A percentile compares a stretch with the other conserved stretches of the same genome.
Evolutionary conservation across 2,797 vertebrate species (phyloP).

Genomic region (Cichlasoma orientale): DNA sequence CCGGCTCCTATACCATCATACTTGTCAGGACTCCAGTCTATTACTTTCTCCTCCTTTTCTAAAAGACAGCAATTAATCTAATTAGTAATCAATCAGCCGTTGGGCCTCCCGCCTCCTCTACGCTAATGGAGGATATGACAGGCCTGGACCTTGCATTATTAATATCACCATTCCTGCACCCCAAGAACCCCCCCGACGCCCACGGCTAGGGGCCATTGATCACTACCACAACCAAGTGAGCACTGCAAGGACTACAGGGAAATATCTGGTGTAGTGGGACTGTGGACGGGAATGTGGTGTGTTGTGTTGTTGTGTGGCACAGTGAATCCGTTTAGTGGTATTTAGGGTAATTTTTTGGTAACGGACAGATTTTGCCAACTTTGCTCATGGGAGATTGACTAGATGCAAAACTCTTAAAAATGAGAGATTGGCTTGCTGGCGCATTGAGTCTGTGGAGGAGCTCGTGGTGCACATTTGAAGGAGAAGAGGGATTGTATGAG

Average conservation of each 20-base stretch:
- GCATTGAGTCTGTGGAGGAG: conserved; percentile 14
- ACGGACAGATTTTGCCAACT: conserved; percentile 3
- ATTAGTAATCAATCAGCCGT: conserved; percentile 84
- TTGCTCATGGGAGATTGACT: background rate
- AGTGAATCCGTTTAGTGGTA: conserved; percentile 24
- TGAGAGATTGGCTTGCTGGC: conserved; percentile 10
- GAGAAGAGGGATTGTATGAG: conserved; percentile 45
- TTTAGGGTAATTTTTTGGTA: conserved; percentile 10
- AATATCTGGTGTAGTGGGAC: conserved; percentile 35
- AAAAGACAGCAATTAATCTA: conserved; percentile 81
- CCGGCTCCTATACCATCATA: conserved; percentile 12
- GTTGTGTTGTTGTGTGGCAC: conserved; percentile 10
- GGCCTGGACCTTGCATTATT: conserved; percentile 81
- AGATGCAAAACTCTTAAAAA: conserved; percentile 17
- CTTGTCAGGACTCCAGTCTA: conserved; percentile 45
- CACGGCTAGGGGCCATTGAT: conserved; percentile 78
- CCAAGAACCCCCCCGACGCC: conserved; percentile 29
- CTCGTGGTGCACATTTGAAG: conserved; percentile 17
- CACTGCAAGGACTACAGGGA: conserved; percentile 53
- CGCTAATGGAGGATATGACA: conserved; percentile 83
- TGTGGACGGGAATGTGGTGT: conserved; percentile 3
- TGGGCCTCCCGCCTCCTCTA: conserved; percentile 62
- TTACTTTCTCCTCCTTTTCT: conserved; percentile 63
- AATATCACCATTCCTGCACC: conserved; percentile 80
- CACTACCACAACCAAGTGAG: conserved; percentile 67